phyloP scores from a whole-genome alignment of 2,888 invertebrate genomes.

The Tupiocoris notatus region DNA sequence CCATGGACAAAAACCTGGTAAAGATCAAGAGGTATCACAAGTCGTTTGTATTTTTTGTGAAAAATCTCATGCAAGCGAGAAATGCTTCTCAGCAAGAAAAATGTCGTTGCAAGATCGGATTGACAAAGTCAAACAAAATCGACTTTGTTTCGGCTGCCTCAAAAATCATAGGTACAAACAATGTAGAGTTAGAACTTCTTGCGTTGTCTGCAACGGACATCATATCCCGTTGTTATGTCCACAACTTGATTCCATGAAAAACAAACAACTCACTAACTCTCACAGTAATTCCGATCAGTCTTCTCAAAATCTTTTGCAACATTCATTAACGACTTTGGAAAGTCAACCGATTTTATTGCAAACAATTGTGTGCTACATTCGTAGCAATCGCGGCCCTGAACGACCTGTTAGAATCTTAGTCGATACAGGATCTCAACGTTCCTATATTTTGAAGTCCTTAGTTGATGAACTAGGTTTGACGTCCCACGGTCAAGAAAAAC shows the following conservation, averaged over 20 bases:
- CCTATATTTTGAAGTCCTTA: conserved; percentile 1
- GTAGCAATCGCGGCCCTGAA: neutral
- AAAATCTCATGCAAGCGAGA: conserved; percentile 7
- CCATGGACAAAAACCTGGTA: neutral
- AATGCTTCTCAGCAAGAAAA: neutral
- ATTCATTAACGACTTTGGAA: neutral
- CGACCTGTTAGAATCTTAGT: conserved; percentile 1
- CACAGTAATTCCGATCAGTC: neutral
- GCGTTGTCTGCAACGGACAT: neutral
- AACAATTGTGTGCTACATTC: conserved; percentile 5
- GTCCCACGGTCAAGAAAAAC: neutral
- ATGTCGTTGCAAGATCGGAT: conserved; percentile 2
- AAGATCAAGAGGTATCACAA: neutral
- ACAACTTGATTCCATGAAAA: neutral
- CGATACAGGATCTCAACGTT: conserved; percentile 24
- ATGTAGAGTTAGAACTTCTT: neutral
- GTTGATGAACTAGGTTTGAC: neutral
- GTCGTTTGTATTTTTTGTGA: conserved; percentile 10
- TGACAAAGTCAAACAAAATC: neutral
- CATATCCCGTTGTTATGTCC: conserved; percentile 11
- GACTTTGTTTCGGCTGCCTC: conserved; percentile 6
- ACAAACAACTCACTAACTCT: neutral
- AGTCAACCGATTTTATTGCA: conserved; percentile 1
- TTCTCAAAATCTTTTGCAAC: neutral
- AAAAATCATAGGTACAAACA: neutral